A percentile compares a stretch with the other conserved stretches of the same genome.
phyloP scores from a whole-genome alignment of 35 echinoderm and acorn worm genomes.

The Apostichopus japonicus region DNA sequence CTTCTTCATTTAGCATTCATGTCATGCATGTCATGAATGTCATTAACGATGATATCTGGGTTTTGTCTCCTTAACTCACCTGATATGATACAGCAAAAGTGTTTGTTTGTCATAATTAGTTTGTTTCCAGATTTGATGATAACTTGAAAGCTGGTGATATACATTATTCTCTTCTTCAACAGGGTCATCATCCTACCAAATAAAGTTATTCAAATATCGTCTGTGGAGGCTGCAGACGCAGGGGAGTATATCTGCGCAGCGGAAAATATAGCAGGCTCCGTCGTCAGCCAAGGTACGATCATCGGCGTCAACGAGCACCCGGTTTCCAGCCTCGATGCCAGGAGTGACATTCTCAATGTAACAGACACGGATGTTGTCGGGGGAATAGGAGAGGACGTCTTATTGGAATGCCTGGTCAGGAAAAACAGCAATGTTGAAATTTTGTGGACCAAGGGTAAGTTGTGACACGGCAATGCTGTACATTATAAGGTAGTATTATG shows the following conservation, averaged over 20 bases:
- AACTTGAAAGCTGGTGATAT: no score
- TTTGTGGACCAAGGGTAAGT: neutral
- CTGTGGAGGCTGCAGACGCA: neutral
- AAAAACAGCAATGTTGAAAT: neutral
- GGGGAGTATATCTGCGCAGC: neutral
- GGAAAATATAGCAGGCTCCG: neutral
- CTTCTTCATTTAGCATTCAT: no score
- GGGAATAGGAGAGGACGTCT: neutral
- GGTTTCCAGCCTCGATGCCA: neutral
- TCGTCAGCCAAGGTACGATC: neutral
- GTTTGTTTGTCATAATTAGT: no score
- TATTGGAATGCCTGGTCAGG: neutral
- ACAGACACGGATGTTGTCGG: neutral
- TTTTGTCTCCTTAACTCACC: no score
- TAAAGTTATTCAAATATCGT: neutral
- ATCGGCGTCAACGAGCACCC: neutral
- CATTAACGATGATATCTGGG: no score
- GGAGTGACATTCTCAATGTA: neutral
- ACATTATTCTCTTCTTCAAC: neutral
- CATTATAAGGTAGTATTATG: no score
- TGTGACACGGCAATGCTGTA: neutral
- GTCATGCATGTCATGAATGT: no score
- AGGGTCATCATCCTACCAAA: neutral
- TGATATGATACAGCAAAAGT: no score
- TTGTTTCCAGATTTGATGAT: no score